Evolutionary conservation across 2,113 vertebrate species (phyloP).

Genomic region (Syrmaticus mikado): DNA sequence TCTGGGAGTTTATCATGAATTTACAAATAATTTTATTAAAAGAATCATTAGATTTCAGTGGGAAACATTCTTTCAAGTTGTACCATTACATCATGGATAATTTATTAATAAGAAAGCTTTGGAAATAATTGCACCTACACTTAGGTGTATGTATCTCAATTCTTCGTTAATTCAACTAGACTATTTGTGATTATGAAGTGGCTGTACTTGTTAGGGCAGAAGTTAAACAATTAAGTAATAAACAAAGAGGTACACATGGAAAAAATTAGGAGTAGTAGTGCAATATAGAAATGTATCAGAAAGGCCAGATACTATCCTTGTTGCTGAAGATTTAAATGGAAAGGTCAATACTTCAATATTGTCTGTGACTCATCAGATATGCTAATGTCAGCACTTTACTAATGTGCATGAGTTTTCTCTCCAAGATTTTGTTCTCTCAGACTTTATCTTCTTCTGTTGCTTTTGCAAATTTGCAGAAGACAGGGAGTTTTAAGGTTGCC

Average conservation of each 20-base stretch:
- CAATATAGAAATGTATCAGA: conserved; percentile 19
- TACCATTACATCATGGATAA: not conserved
- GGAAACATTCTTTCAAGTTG: not conserved
- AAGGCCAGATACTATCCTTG: not conserved
- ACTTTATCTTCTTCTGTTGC: not conserved
- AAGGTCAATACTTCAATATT: conserved; percentile 51
- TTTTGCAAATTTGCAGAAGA: not conserved
- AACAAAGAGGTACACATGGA: not conserved
- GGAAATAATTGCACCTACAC: not conserved
- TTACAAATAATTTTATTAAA: not conserved
- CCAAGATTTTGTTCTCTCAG: not conserved
- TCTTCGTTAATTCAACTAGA: not conserved
- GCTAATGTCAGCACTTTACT: conserved; percentile 12
- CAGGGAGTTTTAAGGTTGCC: not conserved
- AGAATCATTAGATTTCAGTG: not conserved
- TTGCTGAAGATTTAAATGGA: not conserved
- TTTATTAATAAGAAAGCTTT: not conserved
- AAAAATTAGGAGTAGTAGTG: not conserved
- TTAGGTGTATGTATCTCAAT: not conserved
- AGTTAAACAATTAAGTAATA: conserved; percentile 15
- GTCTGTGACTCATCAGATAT: conserved; percentile 7
- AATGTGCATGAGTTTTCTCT: not conserved
- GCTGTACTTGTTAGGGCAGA: not conserved
- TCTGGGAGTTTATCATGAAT: not conserved
- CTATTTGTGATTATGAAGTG: not conserved